Conservation (phyloP, 2,113 vertebrate species). For the Campylomormyrus numenius region DNA sequence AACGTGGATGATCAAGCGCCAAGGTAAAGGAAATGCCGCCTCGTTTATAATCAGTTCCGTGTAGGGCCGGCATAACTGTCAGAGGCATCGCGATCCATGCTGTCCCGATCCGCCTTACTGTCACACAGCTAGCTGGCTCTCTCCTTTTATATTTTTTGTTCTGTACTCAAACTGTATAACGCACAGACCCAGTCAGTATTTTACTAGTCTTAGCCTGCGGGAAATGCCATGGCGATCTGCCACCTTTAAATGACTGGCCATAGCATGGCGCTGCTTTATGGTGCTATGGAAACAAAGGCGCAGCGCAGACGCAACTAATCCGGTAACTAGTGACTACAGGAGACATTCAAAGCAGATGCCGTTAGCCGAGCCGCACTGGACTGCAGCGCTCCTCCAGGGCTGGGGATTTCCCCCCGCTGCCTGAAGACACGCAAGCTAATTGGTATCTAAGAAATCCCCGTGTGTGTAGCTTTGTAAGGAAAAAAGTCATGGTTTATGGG, state of each 20-base stretch:
- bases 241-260: neutral
- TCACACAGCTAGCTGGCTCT: neutral
- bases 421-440: neutral
- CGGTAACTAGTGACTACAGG: neutral
- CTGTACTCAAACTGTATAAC: neutral
- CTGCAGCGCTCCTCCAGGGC: neutral
- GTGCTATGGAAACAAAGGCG: neutral
- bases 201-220: neutral
- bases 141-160: neutral
- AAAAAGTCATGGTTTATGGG: neutral
- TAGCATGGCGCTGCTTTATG: neutral
- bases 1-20: neutral
- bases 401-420: neutral
- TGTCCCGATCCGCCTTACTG: neutral
- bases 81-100: neutral
- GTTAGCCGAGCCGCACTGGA: neutral
- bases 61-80: neutral
- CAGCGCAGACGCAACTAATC: neutral
- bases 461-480: neutral
- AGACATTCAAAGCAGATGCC: neutral
- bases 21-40: constrained; percentile 4
- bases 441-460: neutral
- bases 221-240: neutral
- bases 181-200: neutral
- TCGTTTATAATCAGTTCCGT: neutral